Conservation (phyloP, 2,797 vertebrate species). For the Intellagama lesueurii region DNA sequence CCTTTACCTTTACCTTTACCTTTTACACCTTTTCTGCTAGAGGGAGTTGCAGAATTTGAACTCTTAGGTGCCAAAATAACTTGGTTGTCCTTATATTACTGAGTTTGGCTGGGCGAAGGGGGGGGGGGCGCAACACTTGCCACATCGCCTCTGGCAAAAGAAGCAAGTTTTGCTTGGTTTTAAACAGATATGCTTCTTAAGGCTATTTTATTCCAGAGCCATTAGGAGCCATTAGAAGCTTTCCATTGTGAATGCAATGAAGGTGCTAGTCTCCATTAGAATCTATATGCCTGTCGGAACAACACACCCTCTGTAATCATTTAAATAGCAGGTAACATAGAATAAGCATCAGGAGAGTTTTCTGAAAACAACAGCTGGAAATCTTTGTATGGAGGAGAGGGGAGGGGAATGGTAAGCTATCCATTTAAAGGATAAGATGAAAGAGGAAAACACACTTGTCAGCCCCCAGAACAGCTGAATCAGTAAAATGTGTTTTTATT, state of each 20-base stretch:
- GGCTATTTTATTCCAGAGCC: conserved; percentile 21
- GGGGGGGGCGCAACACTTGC: not conserved
- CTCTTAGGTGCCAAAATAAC: not conserved
- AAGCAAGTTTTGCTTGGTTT: not conserved
- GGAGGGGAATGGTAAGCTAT: conserved; percentile 44
- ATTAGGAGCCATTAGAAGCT: conserved; percentile 19
- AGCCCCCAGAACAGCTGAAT: conserved; percentile 48
- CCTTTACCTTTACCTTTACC: no score
- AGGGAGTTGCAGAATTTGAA: not conserved
- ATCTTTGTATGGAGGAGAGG: not conserved
- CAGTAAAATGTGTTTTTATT: conserved; percentile 55
- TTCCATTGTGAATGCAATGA: conserved; percentile 37
- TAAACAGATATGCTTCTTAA: conserved; percentile 34
- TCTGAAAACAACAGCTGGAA: conserved; percentile 42
- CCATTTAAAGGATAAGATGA: conserved; percentile 54
- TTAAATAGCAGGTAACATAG: conserved; percentile 53
- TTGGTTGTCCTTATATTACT: not conserved
- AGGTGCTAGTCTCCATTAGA: conserved; percentile 49
- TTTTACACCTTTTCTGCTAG: no score
- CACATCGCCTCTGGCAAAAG: not conserved
- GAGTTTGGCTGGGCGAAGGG: no score
- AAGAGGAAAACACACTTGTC: conserved; percentile 42
- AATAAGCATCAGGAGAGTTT: conserved; percentile 41
- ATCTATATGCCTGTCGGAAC: conserved; percentile 52
- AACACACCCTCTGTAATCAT: conserved; percentile 54